Evolutionary conservation across 2,888 invertebrate species (phyloP).

Genomic region (Drosophila picticornis): DNA sequence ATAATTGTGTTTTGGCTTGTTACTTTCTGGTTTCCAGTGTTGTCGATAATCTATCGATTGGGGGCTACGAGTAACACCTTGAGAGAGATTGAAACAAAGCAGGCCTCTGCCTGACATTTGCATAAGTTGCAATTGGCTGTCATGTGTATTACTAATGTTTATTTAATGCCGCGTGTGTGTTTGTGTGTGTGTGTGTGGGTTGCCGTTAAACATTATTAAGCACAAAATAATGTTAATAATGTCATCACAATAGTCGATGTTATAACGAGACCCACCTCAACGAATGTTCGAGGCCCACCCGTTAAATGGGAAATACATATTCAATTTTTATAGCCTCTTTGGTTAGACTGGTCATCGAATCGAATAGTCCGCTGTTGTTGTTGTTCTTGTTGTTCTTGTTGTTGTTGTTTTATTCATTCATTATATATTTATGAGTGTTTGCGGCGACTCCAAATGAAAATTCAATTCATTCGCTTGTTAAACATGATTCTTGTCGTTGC

Average conservation of each 20-base stretch:
- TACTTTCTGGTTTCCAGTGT: slow-evolving; percentile 12
- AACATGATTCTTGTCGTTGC: slow-evolving; percentile 23
- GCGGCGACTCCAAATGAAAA: slow-evolving; percentile 55
- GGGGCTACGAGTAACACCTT: neutral
- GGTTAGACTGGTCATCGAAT: slow-evolving; percentile 15
- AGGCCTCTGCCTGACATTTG: slow-evolving; percentile 73
- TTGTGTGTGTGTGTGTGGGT: slow-evolving; percentile 19
- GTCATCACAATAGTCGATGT: slow-evolving; percentile 61
- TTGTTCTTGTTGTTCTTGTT: neutral
- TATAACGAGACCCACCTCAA: slow-evolving; percentile 56
- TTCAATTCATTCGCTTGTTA: slow-evolving; percentile 56
- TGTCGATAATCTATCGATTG: neutral
- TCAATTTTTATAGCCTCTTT: slow-evolving; percentile 24
- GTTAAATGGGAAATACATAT: slow-evolving; percentile 19
- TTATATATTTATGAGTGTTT: slow-evolving; percentile 68
- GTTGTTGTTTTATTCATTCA: slow-evolving; percentile 56
- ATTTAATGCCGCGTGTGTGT: slow-evolving; percentile 35
- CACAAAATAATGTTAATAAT: slow-evolving; percentile 77
- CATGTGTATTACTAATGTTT: slow-evolving; percentile 47
- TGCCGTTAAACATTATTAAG: slow-evolving; percentile 71
- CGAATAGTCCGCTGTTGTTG: no score
- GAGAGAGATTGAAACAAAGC: slow-evolving; percentile 18
- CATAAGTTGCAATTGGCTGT: slow-evolving; percentile 69
- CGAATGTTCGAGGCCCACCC: slow-evolving; percentile 16
- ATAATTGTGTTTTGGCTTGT: slow-evolving; percentile 60